Conservation (phyloP, 2,888 invertebrate genomes). For the Galerucella calmariensis region DNA sequence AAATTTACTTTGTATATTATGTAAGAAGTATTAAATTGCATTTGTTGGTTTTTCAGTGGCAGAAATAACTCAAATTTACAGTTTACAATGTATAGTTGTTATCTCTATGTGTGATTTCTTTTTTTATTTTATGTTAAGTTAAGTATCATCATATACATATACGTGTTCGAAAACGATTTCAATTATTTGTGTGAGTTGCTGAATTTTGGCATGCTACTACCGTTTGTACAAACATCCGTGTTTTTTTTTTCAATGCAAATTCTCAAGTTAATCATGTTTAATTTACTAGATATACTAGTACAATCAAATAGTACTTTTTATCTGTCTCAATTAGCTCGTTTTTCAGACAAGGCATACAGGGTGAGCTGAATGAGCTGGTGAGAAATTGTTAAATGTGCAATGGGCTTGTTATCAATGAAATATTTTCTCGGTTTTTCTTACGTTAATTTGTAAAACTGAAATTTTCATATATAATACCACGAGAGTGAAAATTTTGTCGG, state of each 20-base stretch:
- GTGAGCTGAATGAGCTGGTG: no score
- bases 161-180: conserved; percentile 3
- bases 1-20: neutral
- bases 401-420: no score
- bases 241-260: neutral
- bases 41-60: no score
- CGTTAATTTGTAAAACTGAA: no score
- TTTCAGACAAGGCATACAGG: no score
- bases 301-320: no score
- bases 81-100: neutral
- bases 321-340: no score
- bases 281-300: no score
- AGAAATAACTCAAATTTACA: neutral
- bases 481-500: no score
- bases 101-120: conserved; percentile 10
- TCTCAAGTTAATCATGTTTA: neutral
- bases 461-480: no score
- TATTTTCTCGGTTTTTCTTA: no score
- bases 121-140: conserved; percentile 16
- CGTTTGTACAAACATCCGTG: conserved; percentile 23
- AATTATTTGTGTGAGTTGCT: conserved; percentile 22
- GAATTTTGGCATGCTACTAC: conserved; percentile 26
- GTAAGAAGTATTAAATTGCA: neutral
- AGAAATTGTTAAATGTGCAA: no score
- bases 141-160: conserved; percentile 9